phyloP scores from a whole-genome alignment of 2,888 invertebrate species.

The Stramonita haemastoma region DNA sequence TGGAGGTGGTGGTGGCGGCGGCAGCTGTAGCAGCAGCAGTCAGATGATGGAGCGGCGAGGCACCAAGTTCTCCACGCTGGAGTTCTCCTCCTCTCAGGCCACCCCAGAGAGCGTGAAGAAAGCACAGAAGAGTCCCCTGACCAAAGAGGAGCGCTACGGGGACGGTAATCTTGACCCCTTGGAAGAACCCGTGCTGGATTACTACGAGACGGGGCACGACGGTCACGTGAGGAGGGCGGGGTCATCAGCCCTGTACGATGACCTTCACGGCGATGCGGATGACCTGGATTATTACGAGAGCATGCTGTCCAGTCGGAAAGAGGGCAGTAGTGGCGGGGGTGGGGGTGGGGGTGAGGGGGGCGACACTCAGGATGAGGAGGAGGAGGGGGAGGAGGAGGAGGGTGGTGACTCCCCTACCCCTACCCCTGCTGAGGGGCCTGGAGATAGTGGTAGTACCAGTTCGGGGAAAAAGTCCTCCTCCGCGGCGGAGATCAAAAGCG shows the following conservation, averaged over 20 bases:
- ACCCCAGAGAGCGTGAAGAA: constrained; percentile 6
- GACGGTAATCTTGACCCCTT: neutral
- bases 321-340: neutral
- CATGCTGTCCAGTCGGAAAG: constrained; percentile 8
- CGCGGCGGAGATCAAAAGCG: neutral
- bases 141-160: constrained; percentile 33
- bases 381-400: neutral
- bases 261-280: constrained; percentile 3
- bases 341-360: neutral
- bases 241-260: neutral
- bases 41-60: constrained; percentile 1
- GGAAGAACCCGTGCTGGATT: constrained; percentile 9
- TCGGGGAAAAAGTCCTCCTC: neutral
- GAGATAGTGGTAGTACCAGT: neutral
- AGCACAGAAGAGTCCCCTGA: neutral
- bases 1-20: no score
- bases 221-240: neutral
- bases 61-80: constrained; percentile 27
- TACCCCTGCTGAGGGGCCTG: neutral
- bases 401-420: neutral
- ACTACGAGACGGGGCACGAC: constrained; percentile 29
- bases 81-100: constrained; percentile 24
- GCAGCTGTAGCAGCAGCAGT: no score
- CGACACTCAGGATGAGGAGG: neutral
- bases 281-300: constrained; percentile 32